Evolutionary conservation across 1,140 invertebrate genomes (phyloP).

Genomic region (Drosophila yakuba): DNA sequence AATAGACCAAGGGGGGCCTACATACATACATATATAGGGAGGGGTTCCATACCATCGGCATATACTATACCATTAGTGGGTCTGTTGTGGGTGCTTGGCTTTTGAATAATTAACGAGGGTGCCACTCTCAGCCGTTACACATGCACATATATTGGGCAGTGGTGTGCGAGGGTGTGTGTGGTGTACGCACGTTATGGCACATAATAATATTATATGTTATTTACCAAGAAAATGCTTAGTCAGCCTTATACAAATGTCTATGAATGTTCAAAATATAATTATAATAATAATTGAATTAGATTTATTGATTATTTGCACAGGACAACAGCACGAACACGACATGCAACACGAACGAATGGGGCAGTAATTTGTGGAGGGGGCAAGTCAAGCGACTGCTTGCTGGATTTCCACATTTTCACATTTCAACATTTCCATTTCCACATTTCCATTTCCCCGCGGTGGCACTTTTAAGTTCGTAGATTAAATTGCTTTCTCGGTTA

Average conservation of each 20-base stretch:
- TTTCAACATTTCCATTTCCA: not conserved
- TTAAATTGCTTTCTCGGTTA: conserved; percentile 31
- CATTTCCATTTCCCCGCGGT: conserved; percentile 11
- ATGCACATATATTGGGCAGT: conserved; percentile 27
- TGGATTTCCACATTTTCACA: too few species aligned
- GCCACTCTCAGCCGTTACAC: conserved; percentile 68
- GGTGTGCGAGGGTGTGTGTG: conserved; percentile 4
- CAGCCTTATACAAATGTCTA: conserved; percentile 83
- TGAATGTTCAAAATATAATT: conserved; percentile 84
- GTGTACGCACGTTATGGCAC: conserved; percentile 61
- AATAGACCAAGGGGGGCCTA: conserved; percentile 9
- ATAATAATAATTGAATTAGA: conserved; percentile 84
- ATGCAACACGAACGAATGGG: conserved; percentile 49
- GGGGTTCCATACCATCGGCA: not conserved
- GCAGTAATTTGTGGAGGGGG: conserved; percentile 12
- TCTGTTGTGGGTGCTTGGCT: conserved; percentile 71
- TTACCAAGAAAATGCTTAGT: conserved; percentile 83
- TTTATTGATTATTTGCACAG: conserved; percentile 82
- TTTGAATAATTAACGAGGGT: conserved; percentile 82
- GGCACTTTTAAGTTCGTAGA: conserved; percentile 19
- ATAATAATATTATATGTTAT: conserved; percentile 83
- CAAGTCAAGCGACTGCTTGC: conserved; percentile 2
- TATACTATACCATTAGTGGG: conserved; percentile 48
- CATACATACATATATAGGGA: not conserved
- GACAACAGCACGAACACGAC: conserved; percentile 52